These are phyloP conservation scores for Nothocercus julius DNA, from an alignment of 2,113 vertebrate genomes.

Conservation along the genomic window DNA sequence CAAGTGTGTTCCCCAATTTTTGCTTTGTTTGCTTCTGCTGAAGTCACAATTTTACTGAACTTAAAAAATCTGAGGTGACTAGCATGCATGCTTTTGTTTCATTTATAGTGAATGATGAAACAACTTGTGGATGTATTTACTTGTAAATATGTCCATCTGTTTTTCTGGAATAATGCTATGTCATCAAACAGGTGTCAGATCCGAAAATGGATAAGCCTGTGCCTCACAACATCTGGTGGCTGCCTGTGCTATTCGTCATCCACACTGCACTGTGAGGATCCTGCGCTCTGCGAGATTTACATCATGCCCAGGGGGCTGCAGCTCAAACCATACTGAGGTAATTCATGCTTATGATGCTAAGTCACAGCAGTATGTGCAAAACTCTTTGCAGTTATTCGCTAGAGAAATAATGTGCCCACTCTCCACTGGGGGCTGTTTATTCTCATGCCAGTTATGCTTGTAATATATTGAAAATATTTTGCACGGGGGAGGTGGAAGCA, in stretches of 20 bases:
- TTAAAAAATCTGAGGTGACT: not conserved
- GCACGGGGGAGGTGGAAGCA: not conserved
- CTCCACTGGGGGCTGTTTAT: slow-evolving; percentile 4
- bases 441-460: not conserved
- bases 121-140: not conserved
- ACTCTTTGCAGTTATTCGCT: slow-evolving; percentile 15
- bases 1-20: not conserved
- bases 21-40: not conserved
- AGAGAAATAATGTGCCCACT: slow-evolving; percentile 10
- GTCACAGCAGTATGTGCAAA: slow-evolving; percentile 1
- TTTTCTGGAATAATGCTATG: not conserved
- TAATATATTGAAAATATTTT: slow-evolving; percentile 37
- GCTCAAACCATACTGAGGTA: slow-evolving; percentile 18
- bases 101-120: not conserved
- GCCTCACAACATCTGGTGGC: not conserved
- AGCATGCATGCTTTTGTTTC: not conserved
- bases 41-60: not conserved
- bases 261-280: not conserved
- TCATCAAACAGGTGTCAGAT: not conserved
- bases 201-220: not conserved
- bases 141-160: not conserved
- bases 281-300: not conserved
- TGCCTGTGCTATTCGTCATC: not conserved
- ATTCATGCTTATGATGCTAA: not conserved
- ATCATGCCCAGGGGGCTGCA: not conserved